Evolutionary conservation across 2,113 vertebrate genomes (phyloP), one percentile per base, ranked within the genome.

Genomic region (Bufo gargarizans): DNA sequence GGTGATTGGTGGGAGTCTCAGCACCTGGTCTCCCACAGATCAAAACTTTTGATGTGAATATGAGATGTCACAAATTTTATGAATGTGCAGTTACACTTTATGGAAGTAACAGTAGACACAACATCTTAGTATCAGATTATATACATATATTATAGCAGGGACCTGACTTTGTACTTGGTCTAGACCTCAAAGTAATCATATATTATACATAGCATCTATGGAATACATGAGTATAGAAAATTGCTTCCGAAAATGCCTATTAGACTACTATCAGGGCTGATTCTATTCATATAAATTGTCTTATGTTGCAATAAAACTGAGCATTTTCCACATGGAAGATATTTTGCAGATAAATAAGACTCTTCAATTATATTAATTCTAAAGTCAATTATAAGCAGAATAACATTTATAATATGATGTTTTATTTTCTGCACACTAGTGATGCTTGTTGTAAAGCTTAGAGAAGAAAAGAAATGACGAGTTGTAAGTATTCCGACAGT

Each of bases 401-500:
- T 69, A 55, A 10, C 63, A 55, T 50, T 69, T 83, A 84, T 33
- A 69, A 69, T 50, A 9, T 17, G 16, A 65, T 86, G 59, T 63
- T 78, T 87, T 69, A 49, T 43, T 80, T 87, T 81, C 20, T 49
- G 47, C 47, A 43, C 47, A 33, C 45, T 33, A 49, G 33, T 82
- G 63, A 22, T 74, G 65, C 55, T 56, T 88, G 82, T 76, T 82
- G 45, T n/a, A 22, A n/a, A 86, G 74, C 53, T 61, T 17, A 13
- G 3, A 59, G 22, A 63, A 88, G 43, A 71, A 72, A 91, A 69
- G 4, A 86, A 2, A 17, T 90, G 8, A 16, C 91, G 90, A 53
- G 53, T 2, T 92, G 88, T 83, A 82, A 91, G 61, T 89, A 93
- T 92, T 69, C 91, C 90, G 92, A 79, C 22, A 91, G 22, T 84